Base-by-base conservation (phyloP, 2,113 vertebrate genomes). In the Platysteira castanea region DNA sequence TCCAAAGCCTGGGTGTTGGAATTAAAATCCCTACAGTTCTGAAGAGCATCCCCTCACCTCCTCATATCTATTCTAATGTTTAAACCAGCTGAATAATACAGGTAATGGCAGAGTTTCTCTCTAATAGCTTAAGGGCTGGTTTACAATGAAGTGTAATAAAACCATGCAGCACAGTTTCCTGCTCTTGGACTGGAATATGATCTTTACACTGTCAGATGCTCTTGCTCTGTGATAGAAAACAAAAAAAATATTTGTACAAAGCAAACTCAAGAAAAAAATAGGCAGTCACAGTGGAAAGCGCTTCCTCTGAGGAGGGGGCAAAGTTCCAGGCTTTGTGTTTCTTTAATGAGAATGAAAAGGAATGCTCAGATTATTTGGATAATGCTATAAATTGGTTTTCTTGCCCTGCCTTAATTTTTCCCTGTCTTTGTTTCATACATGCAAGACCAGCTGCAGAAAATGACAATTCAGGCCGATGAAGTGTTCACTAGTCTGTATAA, bases 261-360 rank as follows among this genome's bases (percentile, higher is more conserved):
- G 69, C 13, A 92, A 96, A 82, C 42, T 37, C 54, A 24, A 63
- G 69, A 74, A 95, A 97, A 97, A 97, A 82, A 84, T 46, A 96
- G 57, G 52, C 93, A 95, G 39, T 61, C 64, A 89, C 63, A 47
- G 30, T 76, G 50, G 42, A 94, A 88, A 53, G 50, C 73, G 6
- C 8, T 50, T 0, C 37, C 27, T 84, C 21, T 65, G 54, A 68
- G 52, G 56, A 67, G 23, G 12, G 11, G 11, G 2, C 9, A 59
- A 22, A 27, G 61, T 83, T 71, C 44, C 75, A 31, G 35, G 11
- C 30, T 47, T 73, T 73, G 11, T 65, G 6, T 52, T 52, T 82
- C 46, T 84, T 64, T 65, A 53, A 41, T 24, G 20, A 42, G 35
- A 73, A 41, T 53, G 31, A 46, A 84, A 70, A 50, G 6, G 27